Evolutionary conservation across 2,797 vertebrate species (phyloP), one percentile per base, ranked within the genome.

Genomic region (Anguilla obscura): DNA sequence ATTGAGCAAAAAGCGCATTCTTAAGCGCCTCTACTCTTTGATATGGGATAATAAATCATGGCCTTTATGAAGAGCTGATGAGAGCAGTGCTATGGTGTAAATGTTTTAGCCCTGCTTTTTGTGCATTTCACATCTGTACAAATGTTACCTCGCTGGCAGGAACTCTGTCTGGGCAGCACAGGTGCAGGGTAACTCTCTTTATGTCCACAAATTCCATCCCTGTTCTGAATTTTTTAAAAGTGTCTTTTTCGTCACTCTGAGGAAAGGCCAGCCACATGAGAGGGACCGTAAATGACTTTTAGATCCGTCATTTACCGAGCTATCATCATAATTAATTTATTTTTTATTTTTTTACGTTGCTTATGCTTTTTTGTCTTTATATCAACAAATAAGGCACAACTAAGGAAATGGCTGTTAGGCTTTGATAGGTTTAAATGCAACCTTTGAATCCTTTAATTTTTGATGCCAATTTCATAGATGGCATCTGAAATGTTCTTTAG

Each of bases 61-160:
- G 86, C 85, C 86, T 90, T 87, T 90, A 88, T 88, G 89, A 85
- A 84, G 82, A 86, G 86, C 84, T 79, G 69, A 91, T 88, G 85
- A 88, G 74, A 58, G 88, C 40, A 56, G n/a, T 89, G 85, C 84
- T 88, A 85, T 36, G 84, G 56, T 85, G 89, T 54, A 88, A 88
- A 88, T 86, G 71, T 90, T 88, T 86, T 45, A 58, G 87, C 87
- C 85, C 40, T 76, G 58, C 60, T 90, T 91, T 88, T 82, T 58
- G 85, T 90, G 91, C 86, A 87, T 50, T 89, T 87, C 89, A 91
- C 92, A 92, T 92, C 92, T 93, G 92, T 91, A 89, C 89, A 91
- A 93, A 92, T 92, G 90, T 87, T 87, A 93, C 66, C 89, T 92
- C 87, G 88, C 89, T 93, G 88, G 87, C 89, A 88, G 93, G 87